Conservation (phyloP, 2,113 vertebrate genomes). For the Protobothrops flavoviridis region DNA sequence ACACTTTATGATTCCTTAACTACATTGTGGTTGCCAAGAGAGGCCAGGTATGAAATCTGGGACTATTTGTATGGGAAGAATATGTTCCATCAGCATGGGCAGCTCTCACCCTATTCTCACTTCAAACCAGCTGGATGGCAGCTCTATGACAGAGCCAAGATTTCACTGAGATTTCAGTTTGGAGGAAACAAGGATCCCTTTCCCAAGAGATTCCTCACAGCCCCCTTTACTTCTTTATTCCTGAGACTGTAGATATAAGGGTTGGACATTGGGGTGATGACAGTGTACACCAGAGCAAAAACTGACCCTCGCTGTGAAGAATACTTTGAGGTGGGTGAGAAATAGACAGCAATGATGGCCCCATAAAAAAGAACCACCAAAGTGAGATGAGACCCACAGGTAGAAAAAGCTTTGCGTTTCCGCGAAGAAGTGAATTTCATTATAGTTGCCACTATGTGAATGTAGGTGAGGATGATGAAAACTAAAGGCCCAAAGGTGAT, state of each 20-base stretch:
- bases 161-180: not conserved
- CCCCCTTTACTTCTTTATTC: conserved; percentile 42
- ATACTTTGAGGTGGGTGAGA: no score
- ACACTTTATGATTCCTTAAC: not conserved
- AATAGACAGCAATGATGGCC: no score
- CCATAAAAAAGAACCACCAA: no score
- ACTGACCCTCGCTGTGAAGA: not conserved
- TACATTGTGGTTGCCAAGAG: not conserved
- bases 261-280: conserved; percentile 16
- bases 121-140: not conserved
- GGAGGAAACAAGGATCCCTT: not conserved
- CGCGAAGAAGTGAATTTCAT: no score
- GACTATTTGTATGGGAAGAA: not conserved
- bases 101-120: not conserved
- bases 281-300: conserved; percentile 33
- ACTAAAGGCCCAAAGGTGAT: conserved; percentile 42
- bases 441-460: no score
- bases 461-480: no score
- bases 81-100: not conserved
- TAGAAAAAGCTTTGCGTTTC: no score
- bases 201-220: conserved; percentile 15
- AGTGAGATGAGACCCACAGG: no score
- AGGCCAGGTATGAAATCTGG: not conserved
- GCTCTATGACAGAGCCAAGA: not conserved
- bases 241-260: conserved; percentile 37